A percentile compares a stretch with the other conserved stretches of the same genome.
Evolutionary conservation across 2,113 vertebrate species (phyloP).

Genomic region (Nanorana parkeri): DNA sequence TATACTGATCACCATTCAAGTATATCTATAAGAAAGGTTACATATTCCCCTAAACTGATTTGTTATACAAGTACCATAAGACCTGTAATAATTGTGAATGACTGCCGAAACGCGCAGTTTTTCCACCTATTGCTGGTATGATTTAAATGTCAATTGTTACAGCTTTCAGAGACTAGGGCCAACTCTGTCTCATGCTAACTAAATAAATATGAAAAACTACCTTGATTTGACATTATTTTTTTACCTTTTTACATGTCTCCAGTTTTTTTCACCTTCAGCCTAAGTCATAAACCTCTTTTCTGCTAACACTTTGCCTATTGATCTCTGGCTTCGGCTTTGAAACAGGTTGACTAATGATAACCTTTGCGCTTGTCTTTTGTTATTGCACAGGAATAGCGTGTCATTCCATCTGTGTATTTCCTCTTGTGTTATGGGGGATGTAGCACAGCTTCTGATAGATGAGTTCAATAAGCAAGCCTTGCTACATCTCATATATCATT

Average conservation of each 20-base stretch:
- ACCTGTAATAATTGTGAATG: too few species aligned
- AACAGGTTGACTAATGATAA: slow-evolving; percentile 21
- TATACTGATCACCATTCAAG: too few species aligned
- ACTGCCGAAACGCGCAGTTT: too few species aligned
- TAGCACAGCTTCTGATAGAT: slow-evolving; percentile 27
- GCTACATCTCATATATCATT: slow-evolving; percentile 28
- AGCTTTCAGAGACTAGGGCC: too few species aligned
- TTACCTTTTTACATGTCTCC: background rate
- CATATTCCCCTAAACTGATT: too few species aligned
- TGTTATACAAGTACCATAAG: too few species aligned
- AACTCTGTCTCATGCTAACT: too few species aligned
- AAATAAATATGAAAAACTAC: too few species aligned
- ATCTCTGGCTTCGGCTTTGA: background rate
- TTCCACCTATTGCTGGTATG: too few species aligned
- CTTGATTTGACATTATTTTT: too few species aligned
- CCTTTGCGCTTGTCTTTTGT: slow-evolving; percentile 23
- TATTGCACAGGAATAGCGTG: slow-evolving; percentile 11
- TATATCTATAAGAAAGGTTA: too few species aligned
- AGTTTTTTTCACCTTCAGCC: background rate
- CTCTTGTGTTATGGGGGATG: background rate
- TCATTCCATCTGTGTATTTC: slow-evolving; percentile 17
- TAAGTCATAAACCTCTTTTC: background rate
- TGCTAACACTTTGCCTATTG: background rate
- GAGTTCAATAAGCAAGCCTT: slow-evolving; percentile 28
- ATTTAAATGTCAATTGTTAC: too few species aligned